Evolutionary conservation across 2,113 vertebrate genomes (phyloP), one percentile per base, ranked within the genome.

Genomic region (Amphilophus citrinellus): DNA sequence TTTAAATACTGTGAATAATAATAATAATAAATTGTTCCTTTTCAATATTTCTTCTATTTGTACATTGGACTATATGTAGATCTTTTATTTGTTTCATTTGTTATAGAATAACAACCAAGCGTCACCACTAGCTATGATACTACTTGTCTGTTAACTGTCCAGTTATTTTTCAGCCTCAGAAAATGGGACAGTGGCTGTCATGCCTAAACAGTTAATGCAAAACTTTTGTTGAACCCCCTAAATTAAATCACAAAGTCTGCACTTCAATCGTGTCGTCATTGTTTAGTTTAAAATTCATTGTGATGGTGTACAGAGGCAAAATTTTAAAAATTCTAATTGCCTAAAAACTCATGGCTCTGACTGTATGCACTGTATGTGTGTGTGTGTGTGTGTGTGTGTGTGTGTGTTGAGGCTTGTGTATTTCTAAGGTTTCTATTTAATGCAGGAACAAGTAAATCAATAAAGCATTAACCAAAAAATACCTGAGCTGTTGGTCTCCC

Each of bases 401-500:
- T 47, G 5, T 10, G 39, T 27, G 5, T 27, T 27, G 42, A 68
- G 65, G 42, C 22, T 50, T 47, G 6, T 50, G 17, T 53, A 53
- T 18, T 53, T 53, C 7, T 53, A 50, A 71, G 66, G 24, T 53
- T 32, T 53, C 30, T 5, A 24, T 53, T 47, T 58, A 20, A 20
- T 39, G 10, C 10, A 5, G 20, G 10, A 24, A 63, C 1, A 27
- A 24, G 50, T 61, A 10, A 24, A 61, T 65, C 1, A 53, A 62
- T 18, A 71, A 56, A 56, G 27, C 27, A 35, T 0, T 73, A 50
- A 9, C 10, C 10, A 73, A 53, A 71, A 71, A 53, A 24, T 83
- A 99, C 98, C 97, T 88, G 97, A 96, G 89, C 97, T 97, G 93
- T 96, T 98, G 58, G 94, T 98, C 93, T 99, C 98, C 98, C 98